phyloP scores from a whole-genome alignment of 2,797 vertebrate genomes.

The Sciurus carolinensis region DNA sequence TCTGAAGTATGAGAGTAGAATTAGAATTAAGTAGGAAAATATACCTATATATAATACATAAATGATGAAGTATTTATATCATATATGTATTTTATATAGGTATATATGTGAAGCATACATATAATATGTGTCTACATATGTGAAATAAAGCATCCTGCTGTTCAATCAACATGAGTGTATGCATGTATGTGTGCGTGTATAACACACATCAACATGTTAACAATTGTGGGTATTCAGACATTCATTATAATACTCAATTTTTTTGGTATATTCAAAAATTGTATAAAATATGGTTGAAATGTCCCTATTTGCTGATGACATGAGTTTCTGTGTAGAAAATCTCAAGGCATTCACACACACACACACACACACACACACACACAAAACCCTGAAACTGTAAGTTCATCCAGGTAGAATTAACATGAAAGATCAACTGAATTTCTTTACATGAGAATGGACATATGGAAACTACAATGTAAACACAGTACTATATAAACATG shows the following conservation, averaged over 20 bases:
- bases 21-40: constrained; percentile 23
- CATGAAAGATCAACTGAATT: background rate
- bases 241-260: background rate
- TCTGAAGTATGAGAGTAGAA: background rate
- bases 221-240: background rate
- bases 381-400: background rate
- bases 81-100: background rate
- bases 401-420: background rate
- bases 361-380: no score
- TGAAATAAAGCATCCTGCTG: background rate
- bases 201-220: background rate
- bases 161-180: background rate
- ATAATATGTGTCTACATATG: background rate
- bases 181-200: background rate
- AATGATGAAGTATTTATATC: background rate
- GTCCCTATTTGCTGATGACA: background rate
- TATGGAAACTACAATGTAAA: constrained; percentile 35
- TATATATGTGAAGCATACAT: background rate
- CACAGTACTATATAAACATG: constrained; percentile 4
- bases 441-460: background rate
- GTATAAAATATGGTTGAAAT: background rate
- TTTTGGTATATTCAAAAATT: background rate
- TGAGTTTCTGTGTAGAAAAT: constrained; percentile 32
- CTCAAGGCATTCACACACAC: background rate
- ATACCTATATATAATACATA: background rate